Percentiles rank a stretch among this genome's conserved stretches.
Evolutionary conservation across 2,797 vertebrate species (phyloP).

Genomic region (Sebastes glaucus): DNA sequence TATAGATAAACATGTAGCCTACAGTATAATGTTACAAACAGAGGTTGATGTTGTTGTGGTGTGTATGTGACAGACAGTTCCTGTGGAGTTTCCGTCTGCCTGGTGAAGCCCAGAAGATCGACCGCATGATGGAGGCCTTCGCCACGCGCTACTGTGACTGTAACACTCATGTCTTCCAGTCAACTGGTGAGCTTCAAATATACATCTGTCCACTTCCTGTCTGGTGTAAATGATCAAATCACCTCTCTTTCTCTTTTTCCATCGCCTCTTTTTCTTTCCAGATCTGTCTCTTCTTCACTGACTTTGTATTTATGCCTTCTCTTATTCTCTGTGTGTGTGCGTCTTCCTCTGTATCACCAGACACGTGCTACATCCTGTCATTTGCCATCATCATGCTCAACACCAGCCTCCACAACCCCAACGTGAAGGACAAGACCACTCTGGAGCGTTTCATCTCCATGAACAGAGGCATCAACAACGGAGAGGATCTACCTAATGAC

Average conservation of each 20-base stretch:
- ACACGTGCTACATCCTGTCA: constrained; percentile 94
- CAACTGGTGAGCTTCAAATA: constrained; percentile 82
- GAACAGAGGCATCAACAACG: constrained; percentile 93
- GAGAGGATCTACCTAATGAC: constrained; percentile 84
- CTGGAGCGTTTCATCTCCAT: constrained; percentile 92
- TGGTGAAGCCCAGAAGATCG: constrained; percentile 95
- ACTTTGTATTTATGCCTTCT: not conserved
- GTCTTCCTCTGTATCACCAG: constrained; percentile 68
- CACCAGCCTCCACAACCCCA: constrained; percentile 96
- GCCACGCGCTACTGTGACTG: constrained; percentile 92
- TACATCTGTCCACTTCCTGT: constrained; percentile 10
- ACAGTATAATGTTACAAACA: not conserved
- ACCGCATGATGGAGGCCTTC: constrained; percentile 98
- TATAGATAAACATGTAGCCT: fast-evolving
- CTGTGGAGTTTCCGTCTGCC: constrained; percentile 95
- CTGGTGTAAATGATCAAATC: not conserved
- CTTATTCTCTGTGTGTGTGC: not conserved
- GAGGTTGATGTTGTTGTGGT: not conserved
- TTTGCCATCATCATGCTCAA: constrained; percentile 98
- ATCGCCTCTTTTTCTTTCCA: not conserved
- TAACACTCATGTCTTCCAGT: constrained; percentile 89
- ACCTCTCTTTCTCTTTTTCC: not conserved
- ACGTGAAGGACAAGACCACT: constrained; percentile 90
- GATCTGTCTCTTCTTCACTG: not conserved
- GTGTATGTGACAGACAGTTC: constrained; percentile 84